Evolutionary conservation across 2,888 invertebrate genomes (phyloP).

Genomic region (Lagria hirta): DNA sequence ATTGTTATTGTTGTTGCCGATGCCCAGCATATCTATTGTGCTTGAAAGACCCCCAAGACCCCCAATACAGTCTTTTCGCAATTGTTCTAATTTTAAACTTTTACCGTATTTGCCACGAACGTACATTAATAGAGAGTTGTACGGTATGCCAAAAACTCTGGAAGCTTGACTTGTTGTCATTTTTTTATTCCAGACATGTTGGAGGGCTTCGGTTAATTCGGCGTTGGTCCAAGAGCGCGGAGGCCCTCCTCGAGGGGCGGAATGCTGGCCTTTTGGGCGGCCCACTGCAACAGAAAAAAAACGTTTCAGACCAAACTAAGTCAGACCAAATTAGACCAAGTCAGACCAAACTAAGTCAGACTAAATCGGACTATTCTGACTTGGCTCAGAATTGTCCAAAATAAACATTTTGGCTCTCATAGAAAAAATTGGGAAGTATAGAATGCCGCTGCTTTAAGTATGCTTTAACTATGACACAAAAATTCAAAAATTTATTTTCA

Average conservation of each 20-base stretch:
- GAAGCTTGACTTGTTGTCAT: constrained; percentile 93
- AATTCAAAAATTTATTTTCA: no score
- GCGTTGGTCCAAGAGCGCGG: constrained; percentile 92
- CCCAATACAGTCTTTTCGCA: constrained; percentile 85
- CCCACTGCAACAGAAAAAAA: constrained; percentile 60
- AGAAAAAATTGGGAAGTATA: no score
- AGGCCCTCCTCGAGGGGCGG: constrained; percentile 86
- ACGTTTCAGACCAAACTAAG: no score
- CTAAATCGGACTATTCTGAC: no score
- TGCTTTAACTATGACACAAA: no score
- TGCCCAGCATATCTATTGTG: constrained; percentile 60
- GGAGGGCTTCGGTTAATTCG: constrained; percentile 85
- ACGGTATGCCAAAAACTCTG: constrained; percentile 88
- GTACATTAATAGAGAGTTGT: constrained; percentile 89
- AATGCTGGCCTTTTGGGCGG: constrained; percentile 88
- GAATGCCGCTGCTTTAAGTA: no score
- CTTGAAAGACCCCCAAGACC: constrained; percentile 73
- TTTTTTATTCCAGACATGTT: constrained; percentile 94
- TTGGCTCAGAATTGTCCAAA: no score
- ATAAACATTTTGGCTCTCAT: no score
- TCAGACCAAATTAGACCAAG: no score
- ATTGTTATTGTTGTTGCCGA: constrained; percentile 55
- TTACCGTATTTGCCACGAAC: constrained; percentile 93
- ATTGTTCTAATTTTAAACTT: constrained; percentile 82
- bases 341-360: no score